phyloP scores from a whole-genome alignment of 2,113 vertebrate species.

The Chloebia gouldiae region DNA sequence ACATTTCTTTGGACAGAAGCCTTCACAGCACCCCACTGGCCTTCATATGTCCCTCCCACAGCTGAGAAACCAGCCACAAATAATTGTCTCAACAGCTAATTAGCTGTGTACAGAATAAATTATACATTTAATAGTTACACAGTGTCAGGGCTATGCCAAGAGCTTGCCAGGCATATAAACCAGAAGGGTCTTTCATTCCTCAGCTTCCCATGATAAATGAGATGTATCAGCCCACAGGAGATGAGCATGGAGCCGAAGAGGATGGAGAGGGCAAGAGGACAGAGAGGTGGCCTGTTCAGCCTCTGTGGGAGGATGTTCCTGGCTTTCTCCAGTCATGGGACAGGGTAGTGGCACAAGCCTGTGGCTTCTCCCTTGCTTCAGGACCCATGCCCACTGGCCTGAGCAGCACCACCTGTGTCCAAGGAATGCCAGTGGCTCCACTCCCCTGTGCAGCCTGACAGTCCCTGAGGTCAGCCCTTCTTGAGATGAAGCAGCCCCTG shows the following conservation, averaged over 20 bases:
- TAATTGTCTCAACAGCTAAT: not conserved
- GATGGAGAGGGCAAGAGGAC: not conserved
- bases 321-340: not conserved
- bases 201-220: not conserved
- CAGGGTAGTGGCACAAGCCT: not conserved
- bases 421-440: not conserved
- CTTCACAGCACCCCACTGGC: not conserved
- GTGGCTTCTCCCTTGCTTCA: not conserved
- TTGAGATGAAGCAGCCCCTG: not conserved
- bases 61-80: not conserved
- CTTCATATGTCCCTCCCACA: not conserved
- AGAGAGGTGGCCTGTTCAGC: not conserved
- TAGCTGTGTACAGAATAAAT: not conserved
- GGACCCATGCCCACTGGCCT: not conserved
- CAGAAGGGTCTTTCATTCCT: not conserved
- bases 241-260: rapidly evolving
- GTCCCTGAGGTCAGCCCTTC: not conserved
- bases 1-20: rapidly evolving
- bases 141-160: not conserved
- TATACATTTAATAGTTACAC: not conserved
- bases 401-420: not conserved
- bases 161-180: not conserved
- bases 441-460: not conserved
- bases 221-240: not conserved
- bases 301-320: not conserved